Base-by-base conservation (phyloP, 2,113 vertebrate species). In the Ptyas mucosa region DNA sequence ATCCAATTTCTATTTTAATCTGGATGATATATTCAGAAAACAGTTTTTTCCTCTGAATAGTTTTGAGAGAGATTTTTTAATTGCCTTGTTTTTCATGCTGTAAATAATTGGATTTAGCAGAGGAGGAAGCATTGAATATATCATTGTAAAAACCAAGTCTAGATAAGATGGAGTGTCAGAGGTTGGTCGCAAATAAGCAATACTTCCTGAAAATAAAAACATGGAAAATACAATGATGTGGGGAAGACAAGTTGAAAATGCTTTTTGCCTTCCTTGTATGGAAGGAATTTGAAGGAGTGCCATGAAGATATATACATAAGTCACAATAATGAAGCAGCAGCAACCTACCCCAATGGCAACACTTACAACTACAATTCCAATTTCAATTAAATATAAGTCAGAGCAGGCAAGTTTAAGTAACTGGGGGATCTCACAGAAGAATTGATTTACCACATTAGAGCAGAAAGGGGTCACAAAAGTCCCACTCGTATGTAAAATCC, bases 361-460 rank as follows among this genome's bases (percentile, higher is more conserved):
- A 11, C 61, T 34, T 46, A 88, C 0, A 1, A 24, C 10, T n/a
- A 92, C 23, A 57, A 89, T 0, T 8, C 52, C 64, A 49, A 89
- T 7, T 85, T 89, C 91, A 23, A 92, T 43, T 46, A 89, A 26
- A 18, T 89, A 57, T 3, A 85, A n/a, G 2, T 92, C 34, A 49
- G 87, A 81, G 12, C 91, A 92, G 6, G 64, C 75, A 11, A 92
- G 52, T 15, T 49, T 92, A 55, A 92, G 21, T n/a, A 92, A 24
- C 39, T 75, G 15, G 10, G 91, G 91, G 6, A 92, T 46, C 81
- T 92, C 91, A 85, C 87, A 89, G 52, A 92, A 92, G 52, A 89
- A 92, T 11, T 92, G 91, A 23, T 89, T 43, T 9, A 89, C 26
- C 20, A 23, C 54, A 55, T 92, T 89, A 55, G 91, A 92, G 29